Percentiles rank a stretch among this genome's conserved stretches.
phyloP scores from a whole-genome alignment of 2,113 vertebrate genomes.

The Cryptotis parvus region DNA sequence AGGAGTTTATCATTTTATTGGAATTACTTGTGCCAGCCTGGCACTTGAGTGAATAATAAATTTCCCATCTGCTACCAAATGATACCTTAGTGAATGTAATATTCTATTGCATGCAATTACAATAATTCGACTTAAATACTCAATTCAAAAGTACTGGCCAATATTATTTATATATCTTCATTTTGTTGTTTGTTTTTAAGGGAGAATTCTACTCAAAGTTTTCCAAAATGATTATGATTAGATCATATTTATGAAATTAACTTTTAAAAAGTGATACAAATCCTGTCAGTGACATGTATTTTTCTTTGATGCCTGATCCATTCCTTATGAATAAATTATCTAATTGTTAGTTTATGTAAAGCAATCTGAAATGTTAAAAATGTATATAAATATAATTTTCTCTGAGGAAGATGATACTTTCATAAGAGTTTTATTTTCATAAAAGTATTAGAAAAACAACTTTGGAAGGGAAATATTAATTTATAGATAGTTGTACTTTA shows the following conservation, averaged over 20 bases:
- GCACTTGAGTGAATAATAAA: not conserved
- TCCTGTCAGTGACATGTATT: not conserved
- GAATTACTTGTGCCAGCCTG: not conserved
- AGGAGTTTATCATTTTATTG: not conserved
- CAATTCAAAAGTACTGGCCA: not conserved
- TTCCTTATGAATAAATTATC: not conserved
- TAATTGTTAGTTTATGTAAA: not conserved
- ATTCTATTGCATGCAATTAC: not conserved
- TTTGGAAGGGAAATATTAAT: not conserved
- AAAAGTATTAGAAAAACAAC: slow-evolving; percentile 18
- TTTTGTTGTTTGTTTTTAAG: not conserved
- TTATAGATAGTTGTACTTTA: not conserved
- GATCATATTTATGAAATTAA: not conserved
- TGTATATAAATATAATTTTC: not conserved
- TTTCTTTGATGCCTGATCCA: not conserved
- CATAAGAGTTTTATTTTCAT: not conserved
- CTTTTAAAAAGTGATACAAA: slow-evolving; percentile 20
- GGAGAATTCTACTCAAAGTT: not conserved
- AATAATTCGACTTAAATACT: not conserved
- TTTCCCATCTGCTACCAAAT: not conserved
- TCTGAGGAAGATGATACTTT: not conserved
- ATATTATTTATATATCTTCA: not conserved
- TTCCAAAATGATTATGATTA: slow-evolving; percentile 1
- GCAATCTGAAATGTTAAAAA: too few species aligned
- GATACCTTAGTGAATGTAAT: not conserved